These are phyloP conservation scores for Drosophila eohydei DNA, from an alignment of 2,888 invertebrate species.

Conservation along the genomic window DNA sequence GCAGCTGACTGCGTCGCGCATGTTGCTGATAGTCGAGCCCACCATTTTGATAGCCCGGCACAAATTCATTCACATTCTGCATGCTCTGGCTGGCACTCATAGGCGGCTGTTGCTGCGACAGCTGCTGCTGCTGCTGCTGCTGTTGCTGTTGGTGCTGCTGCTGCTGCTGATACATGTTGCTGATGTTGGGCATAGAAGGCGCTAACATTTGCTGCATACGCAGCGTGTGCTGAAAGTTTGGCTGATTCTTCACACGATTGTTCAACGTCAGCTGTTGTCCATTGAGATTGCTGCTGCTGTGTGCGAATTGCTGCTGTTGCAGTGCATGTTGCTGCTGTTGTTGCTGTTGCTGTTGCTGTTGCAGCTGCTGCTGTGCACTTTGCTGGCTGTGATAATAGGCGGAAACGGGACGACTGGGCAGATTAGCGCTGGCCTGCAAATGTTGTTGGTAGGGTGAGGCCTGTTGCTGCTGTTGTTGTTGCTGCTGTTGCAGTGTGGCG, in stretches of 20 bases:
- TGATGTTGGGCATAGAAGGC: constrained; percentile 85
- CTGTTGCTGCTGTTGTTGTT: constrained; percentile 68
- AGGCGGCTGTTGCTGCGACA: constrained; percentile 27
- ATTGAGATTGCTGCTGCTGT: constrained; percentile 83
- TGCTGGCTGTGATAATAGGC: constrained; percentile 84
- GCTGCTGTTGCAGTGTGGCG: constrained; percentile 75
- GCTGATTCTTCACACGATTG: constrained; percentile 80
- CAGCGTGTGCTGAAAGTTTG: constrained; percentile 82
- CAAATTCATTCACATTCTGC: constrained; percentile 84
- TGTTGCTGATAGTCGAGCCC: constrained; percentile 67
- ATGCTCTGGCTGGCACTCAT: constrained; percentile 84
- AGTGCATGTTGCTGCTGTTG: constrained; percentile 76
- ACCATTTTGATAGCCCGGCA: constrained; percentile 71
- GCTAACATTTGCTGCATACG: constrained; percentile 85
- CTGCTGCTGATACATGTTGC: constrained; percentile 79
- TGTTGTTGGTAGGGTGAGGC: constrained; percentile 66
- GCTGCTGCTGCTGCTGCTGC: constrained; percentile 61
- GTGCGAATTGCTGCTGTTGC: constrained; percentile 79
- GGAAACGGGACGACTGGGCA: constrained; percentile 84
- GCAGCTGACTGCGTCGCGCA: constrained; percentile 74
- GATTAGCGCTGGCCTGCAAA: constrained; percentile 68
- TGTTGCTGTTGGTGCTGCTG: constrained; percentile 77
- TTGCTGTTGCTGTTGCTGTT: constrained; percentile 77
- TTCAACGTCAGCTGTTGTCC: constrained; percentile 73
- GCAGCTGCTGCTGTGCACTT: constrained; percentile 73